Evolutionary conservation across 1,140 invertebrate genomes (phyloP).

Genomic region (Aleiodes sp.): DNA sequence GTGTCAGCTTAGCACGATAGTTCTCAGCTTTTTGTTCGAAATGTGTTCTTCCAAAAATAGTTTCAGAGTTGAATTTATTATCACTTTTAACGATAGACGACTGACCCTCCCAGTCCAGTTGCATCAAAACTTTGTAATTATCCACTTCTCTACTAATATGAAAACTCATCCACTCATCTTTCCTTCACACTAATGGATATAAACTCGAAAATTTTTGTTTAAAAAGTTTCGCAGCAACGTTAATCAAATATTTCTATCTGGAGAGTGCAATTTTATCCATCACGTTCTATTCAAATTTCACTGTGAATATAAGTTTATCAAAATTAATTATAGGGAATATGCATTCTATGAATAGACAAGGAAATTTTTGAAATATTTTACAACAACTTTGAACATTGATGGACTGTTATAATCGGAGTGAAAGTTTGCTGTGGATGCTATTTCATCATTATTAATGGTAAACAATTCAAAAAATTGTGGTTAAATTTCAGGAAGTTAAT

Average conservation of each 20-base stretch:
- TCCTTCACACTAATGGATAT: neutral
- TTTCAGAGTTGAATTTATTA: neutral
- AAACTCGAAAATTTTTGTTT: conserved; percentile 1
- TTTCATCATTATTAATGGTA: too few relatives aligned
- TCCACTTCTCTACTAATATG: neutral
- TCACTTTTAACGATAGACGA: neutral
- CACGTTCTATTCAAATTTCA: neutral
- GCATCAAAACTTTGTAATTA: conserved; percentile 12
- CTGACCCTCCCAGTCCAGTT: neutral
- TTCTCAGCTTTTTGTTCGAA: neutral
- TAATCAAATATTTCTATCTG: neutral
- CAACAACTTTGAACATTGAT: too few relatives aligned
- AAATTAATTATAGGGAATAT: too few relatives aligned
- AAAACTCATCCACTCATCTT: neutral
- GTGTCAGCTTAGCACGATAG: neutral
- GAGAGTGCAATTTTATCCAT: neutral
- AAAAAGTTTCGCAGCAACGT: neutral
- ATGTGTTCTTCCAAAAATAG: neutral
- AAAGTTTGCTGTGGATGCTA: too few relatives aligned
- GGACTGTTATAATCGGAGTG: too few relatives aligned
- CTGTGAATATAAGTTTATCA: too few relatives aligned
- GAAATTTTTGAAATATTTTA: too few relatives aligned
- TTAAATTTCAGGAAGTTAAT: too few relatives aligned
- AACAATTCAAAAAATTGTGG: too few relatives aligned
- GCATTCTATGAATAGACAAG: too few relatives aligned